phyloP scores from a whole-genome alignment of 2,797 vertebrate species.

The Sparidentex hasta region DNA sequence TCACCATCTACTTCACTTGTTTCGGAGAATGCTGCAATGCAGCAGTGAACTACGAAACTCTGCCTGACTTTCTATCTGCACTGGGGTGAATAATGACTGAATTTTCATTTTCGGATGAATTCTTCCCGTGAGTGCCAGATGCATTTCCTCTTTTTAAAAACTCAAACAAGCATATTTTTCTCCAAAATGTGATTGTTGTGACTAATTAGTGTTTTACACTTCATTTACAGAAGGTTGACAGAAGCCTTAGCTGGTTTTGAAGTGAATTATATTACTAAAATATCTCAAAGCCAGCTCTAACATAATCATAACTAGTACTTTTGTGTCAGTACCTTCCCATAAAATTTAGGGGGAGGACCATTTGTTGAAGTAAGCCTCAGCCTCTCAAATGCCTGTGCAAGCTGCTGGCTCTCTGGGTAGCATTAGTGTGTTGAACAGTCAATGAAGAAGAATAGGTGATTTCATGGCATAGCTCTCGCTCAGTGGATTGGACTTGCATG shows the following conservation, averaged over 20 bases:
- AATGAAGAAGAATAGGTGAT: slow-evolving; percentile 28
- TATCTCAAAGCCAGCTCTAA: not conserved
- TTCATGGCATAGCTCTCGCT: slow-evolving; percentile 30
- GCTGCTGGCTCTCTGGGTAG: not conserved
- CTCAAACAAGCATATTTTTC: no score
- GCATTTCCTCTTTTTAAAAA: no score
- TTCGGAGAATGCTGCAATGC: no score
- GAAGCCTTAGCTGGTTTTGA: not conserved
- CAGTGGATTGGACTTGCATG: slow-evolving; percentile 15
- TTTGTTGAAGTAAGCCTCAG: slow-evolving; percentile 3
- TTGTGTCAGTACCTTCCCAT: not conserved
- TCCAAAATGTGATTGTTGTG: not conserved
- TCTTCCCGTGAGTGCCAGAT: no score
- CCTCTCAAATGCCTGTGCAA: slow-evolving; percentile 2
- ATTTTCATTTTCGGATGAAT: no score
- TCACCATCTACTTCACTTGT: no score
- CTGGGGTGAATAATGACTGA: no score
- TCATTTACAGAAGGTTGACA: not conserved
- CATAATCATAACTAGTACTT: not conserved
- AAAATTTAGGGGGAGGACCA: not conserved
- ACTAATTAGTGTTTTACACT: not conserved
- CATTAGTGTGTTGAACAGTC: slow-evolving; percentile 9
- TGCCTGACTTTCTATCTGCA: no score
- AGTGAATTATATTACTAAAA: slow-evolving; percentile 1
- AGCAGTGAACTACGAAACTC: no score